Conservation (phyloP, 53 echinoderm and acorn worm genomes). For the Arbacia lixula region DNA sequence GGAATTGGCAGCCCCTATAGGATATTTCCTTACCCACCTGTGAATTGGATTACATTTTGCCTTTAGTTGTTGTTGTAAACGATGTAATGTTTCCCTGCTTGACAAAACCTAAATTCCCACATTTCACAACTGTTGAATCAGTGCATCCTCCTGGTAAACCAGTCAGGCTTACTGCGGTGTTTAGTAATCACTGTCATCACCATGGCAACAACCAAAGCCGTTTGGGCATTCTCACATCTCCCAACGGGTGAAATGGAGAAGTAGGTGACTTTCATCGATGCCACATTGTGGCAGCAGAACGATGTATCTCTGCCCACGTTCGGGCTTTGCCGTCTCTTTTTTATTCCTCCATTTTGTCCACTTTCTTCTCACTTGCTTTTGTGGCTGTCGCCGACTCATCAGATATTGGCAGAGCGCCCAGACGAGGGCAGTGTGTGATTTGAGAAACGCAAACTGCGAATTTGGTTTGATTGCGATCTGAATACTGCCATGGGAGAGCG, state of each 20-base stretch:
- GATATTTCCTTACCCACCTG: too few relatives aligned
- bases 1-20: too few relatives aligned
- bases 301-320: constrained; percentile 36
- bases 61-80: too few relatives aligned
- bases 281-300: constrained; percentile 10
- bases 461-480: too few relatives aligned
- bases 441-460: neutral
- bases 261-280: constrained; percentile 30
- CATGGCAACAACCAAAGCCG: constrained; percentile 27
- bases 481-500: too few relatives aligned
- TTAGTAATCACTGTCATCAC: constrained; percentile 23
- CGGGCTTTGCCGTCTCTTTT: neutral
- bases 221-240: constrained; percentile 15
- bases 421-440: neutral
- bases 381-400: neutral
- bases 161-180: too few relatives aligned
- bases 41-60: too few relatives aligned
- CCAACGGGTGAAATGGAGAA: constrained; percentile 28
- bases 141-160: too few relatives aligned
- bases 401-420: constrained; percentile 13
- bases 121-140: too few relatives aligned
- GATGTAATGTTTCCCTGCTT: too few relatives aligned
- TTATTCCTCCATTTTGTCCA: neutral
- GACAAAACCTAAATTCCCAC: too few relatives aligned
- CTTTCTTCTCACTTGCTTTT: neutral